A percentile compares a stretch with the other conserved stretches of the same genome.
Evolutionary conservation across 1,140 invertebrate genomes (phyloP).

Genomic region (Amphibalanus amphitrite): DNA sequence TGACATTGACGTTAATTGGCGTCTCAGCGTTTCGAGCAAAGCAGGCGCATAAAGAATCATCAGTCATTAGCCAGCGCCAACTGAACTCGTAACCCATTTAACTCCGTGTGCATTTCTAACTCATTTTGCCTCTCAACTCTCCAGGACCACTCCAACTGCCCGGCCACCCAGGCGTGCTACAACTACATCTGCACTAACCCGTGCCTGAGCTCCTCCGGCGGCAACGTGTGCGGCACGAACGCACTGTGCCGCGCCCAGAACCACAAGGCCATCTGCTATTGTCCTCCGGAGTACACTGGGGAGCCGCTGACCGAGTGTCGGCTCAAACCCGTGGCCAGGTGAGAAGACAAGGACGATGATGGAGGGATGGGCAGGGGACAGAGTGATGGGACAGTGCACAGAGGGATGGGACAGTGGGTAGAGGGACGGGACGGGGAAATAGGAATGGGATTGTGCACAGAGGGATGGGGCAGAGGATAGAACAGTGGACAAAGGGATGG

Average conservation of each 20-base stretch:
- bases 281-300: slow-evolving; percentile 56
- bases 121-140: background rate
- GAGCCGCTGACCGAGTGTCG: slow-evolving; percentile 47
- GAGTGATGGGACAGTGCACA: too few species aligned
- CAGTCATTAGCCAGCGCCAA: background rate
- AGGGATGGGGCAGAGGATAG: too few species aligned
- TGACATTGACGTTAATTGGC: background rate
- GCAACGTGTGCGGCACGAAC: slow-evolving; percentile 31
- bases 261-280: too few species aligned
- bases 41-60: background rate
- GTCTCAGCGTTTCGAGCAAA: background rate
- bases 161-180: slow-evolving; percentile 52
- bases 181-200: slow-evolving; percentile 55
- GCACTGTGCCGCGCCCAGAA: slow-evolving; percentile 20
- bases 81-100: background rate
- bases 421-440: too few species aligned
- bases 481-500: too few species aligned
- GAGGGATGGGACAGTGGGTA: too few species aligned
- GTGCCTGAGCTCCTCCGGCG: slow-evolving; percentile 61
- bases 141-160: slow-evolving; percentile 44
- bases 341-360: too few species aligned
- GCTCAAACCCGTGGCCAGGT: slow-evolving; percentile 13
- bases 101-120: background rate
- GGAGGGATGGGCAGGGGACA: too few species aligned
- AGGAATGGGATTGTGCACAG: too few species aligned